phyloP scores from a whole-genome alignment of 2,888 invertebrate species.

The Tupiocoris notatus region DNA sequence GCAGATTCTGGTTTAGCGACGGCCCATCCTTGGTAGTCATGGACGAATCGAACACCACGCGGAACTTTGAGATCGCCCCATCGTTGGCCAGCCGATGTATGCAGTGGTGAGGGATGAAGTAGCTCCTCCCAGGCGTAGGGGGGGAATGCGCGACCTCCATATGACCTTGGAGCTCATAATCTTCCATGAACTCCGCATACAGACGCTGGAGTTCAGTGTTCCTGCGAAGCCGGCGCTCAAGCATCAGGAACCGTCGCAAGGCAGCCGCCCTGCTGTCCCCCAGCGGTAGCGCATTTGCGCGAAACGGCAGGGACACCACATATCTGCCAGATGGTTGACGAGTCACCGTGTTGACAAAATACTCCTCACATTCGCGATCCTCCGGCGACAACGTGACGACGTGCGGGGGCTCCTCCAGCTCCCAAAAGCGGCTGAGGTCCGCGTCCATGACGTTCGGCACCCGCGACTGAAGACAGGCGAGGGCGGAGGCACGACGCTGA shows the following conservation, averaged over 20 bases:
- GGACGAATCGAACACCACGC: no score
- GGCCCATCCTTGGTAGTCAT: no score
- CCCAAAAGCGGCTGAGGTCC: not conserved
- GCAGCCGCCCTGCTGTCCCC: not conserved
- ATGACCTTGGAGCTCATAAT: constrained; percentile 14
- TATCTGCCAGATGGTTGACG: no score
- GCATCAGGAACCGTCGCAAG: not conserved
- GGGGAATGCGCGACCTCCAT: not conserved
- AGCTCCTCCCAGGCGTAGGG: not conserved
- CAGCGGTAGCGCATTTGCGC: no score
- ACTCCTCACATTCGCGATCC: not conserved
- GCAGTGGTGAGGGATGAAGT: constrained; percentile 29
- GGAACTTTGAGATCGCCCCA: no score
- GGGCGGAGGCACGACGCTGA: no score
- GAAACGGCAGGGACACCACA: not conserved
- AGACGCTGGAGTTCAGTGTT: no score
- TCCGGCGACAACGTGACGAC: no score
- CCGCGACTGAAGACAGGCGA: no score
- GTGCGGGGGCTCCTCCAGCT: not conserved
- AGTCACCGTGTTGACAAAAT: not conserved
- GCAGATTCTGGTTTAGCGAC: no score
- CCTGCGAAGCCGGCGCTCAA: not conserved
- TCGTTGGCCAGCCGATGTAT: no score
- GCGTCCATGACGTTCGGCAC: no score
- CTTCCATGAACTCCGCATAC: constrained; percentile 10